Evolutionary conservation across 2,113 vertebrate genomes (phyloP), one percentile per base, ranked within the genome.

Genomic region (Pycnonotus jocosus): DNA sequence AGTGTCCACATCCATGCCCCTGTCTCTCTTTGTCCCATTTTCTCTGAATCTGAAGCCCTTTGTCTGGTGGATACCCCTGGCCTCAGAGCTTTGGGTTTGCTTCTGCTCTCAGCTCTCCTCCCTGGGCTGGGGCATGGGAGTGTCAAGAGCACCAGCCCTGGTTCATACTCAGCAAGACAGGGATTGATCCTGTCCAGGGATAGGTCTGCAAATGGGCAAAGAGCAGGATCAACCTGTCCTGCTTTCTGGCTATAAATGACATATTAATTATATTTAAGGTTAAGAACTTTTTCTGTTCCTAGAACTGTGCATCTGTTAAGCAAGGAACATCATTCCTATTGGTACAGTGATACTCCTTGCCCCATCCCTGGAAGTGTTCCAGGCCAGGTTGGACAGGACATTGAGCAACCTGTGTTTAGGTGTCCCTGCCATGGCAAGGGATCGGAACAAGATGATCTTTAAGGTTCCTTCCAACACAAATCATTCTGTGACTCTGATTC

Each of bases 101-200:
- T 40, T 15, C 44, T 88, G n/a, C 20, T 44, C 81, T 23, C 65
- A 48, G 42, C 57, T 33, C 70, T 18, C 17, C 73, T 37, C 24
- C 17, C 62, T 3, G 25, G 33, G 11, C 48, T 65, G 61, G 45
- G 35, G 28, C 1, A 0, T 2, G 22, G 18, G 28, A 50, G n/a
- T 6, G n/a, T 8, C 28, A 61, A 28, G 47, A 66, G 10, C 13
- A 37, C 21, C 10, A 3, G 24, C 33, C 19, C 56, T 12, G 4
- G 21, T 6, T 53, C 57, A 13, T 0, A 2, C 25, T 12, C 48
- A 47, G 56, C 44, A 18, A 18, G 48, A 56, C 44, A 74, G 27
- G 56, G 56, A 77, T 2, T 3, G 56, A 35, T 28, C 72, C 68
- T 58, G 18, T 61, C 20, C 5, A 8, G 23, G 4, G 11, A 17